Evolutionary conservation across 2,888 invertebrate genomes (phyloP), one percentile per base, ranked within the genome.

Genomic region (Therioaphis trifolii): DNA sequence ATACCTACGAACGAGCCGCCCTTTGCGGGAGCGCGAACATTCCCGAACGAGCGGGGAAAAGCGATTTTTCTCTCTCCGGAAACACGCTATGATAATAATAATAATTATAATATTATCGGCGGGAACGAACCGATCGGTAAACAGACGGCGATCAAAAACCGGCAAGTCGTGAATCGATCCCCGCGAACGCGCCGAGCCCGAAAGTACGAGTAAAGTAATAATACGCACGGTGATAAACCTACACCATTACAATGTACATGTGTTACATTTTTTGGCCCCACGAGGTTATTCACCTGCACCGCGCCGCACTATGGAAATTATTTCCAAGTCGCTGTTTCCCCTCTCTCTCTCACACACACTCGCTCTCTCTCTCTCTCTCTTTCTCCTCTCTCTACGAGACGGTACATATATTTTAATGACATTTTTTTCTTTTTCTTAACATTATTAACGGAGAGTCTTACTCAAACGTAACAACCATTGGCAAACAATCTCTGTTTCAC

Each of bases 231-330:
- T 35, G n/a, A n/a, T n/a, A n/a, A n/a, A 35, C 35, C 35, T 35
- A 35, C 7, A 35, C 35, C 7, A 35, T 7, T 35, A 35, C 35
- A 35, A 35, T 5, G 7, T n/a, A 55, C 12, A 24, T 58, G 58
- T 58, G 58, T 21, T 58, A 24, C 21, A 12, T 77, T 35, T 55
- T 24, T 69, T 55, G 35, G 78, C 40, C 52, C 27, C 66, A n/a
- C 24, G 78, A 79, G 78, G 78, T 79, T 55, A 43, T 79, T 79
- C 78, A 69, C 78, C 78, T 78, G 18, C n/a, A 35, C 55, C 77
- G 18, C 52, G 68, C 68, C n/a, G n/a, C 55, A 79, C 78, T 79
- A 69, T 79, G 78, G 55, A 79, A 79, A 69, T 79, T 35, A 55
- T 69, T 55, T 69, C 40, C 55, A 43, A 79, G 68, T 69, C 69